These are phyloP conservation scores for Xestia ashworthii DNA, from an alignment of 2,888 invertebrate genomes.

Conservation along the genomic window DNA sequence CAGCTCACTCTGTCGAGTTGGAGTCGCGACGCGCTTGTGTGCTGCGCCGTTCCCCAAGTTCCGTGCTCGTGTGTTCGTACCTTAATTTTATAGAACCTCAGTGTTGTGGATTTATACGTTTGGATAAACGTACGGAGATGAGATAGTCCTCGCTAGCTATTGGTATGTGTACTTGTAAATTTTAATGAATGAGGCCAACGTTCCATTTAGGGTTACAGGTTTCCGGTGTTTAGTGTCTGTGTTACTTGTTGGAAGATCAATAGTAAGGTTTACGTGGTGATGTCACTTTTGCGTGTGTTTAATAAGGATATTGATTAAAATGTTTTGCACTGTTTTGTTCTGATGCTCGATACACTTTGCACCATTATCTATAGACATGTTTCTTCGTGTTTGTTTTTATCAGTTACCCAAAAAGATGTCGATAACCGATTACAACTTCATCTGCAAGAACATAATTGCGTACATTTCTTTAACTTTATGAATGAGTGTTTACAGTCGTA, in stretches of 20 bases:
- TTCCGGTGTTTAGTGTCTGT: conserved; percentile 71
- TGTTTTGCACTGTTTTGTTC: conserved; percentile 23
- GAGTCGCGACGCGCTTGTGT: conserved; percentile 83
- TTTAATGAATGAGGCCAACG: conserved; percentile 54
- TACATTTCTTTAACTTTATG: background rate
- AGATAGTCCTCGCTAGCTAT: conserved; percentile 79
- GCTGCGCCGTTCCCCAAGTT: conserved; percentile 69
- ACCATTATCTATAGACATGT: conserved; percentile 26
- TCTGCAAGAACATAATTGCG: conserved; percentile 2
- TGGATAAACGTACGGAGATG: conserved; percentile 81
- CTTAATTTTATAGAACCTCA: conserved; percentile 68
- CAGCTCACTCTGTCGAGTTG: conserved; percentile 80
- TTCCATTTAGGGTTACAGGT: conserved; percentile 63
- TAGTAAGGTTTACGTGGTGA: conserved; percentile 78
- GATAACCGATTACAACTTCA: conserved; percentile 17
- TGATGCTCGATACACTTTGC: conserved; percentile 18
- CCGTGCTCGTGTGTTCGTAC: conserved; percentile 74
- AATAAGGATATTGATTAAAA: conserved; percentile 37
- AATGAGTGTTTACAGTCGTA: conserved; percentile 1
- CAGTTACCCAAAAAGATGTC: conserved; percentile 40
- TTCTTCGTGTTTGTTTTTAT: conserved; percentile 46
- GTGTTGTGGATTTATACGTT: conserved; percentile 77
- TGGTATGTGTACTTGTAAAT: conserved; percentile 76
- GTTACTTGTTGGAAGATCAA: conserved; percentile 76
- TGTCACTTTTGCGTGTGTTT: conserved; percentile 73